Evolutionary conservation across 92 coral and sea anemone genomes (phyloP), one percentile per base, ranked within the genome.

Genomic region (Umimayanthus chanpuru): DNA sequence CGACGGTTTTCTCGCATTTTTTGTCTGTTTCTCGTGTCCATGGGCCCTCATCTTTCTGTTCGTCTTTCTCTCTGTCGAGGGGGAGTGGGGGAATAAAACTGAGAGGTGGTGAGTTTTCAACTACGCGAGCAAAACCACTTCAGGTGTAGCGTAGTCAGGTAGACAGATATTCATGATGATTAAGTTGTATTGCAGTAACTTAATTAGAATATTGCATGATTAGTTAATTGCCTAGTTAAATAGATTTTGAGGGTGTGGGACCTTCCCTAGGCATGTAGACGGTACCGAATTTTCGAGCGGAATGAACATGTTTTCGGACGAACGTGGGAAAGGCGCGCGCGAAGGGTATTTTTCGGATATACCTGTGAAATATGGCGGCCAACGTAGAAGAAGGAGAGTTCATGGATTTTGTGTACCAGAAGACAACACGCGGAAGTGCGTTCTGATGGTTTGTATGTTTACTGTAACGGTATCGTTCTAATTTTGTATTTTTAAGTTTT

Each of bases 21-120:
- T 38, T 2, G 9, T 75, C 50, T 75, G 79, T 75, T 75, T 73
- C 39, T 75, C 79, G 79, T 75, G 79, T 75, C 79, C 79, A 32
- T 75, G 47, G 79, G 79, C 53, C 53, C 25, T 75, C 79, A 75
- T 75, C 79, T 75, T 75, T 38, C 5, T 75, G 28, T 75, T 75
- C 79, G 5, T 75, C 79, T 75, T 75, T 75, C 79, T 75, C 4
- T 16, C 79, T 75, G 53, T 75, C 79, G 79, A 75, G 79, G 79
- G 79, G 79, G 79, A 38, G 79, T 75, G 79, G 79, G 79, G 79
- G 79, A 75, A 75, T 75, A 32, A 75, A 75, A 75, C n/a, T n/a
- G n/a, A 39, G 79, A 29, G 53, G 0, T 1, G 49, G 79, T 75
- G 79, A 75, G 53, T 11, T 32, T 32, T 32, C 36, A 32, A 32